phyloP scores from a whole-genome alignment of 2,113 vertebrate genomes.

The Hypocryptadius cinnamomeus region DNA sequence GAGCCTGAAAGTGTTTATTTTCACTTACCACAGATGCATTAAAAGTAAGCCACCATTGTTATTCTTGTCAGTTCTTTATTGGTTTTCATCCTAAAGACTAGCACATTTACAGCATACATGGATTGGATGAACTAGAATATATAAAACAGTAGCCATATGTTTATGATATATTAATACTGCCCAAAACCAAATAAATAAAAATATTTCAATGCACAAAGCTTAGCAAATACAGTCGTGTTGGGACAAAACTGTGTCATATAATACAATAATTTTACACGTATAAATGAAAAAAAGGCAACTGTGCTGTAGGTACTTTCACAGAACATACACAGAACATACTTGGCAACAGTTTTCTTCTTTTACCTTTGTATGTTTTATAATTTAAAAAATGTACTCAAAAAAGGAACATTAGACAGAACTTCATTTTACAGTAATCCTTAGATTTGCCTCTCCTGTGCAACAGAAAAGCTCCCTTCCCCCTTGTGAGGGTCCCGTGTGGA shows the following conservation, averaged over 20 bases:
- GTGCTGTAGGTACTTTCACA: conserved; percentile 63
- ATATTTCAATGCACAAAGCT: conserved; percentile 71
- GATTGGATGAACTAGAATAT: conserved; percentile 70
- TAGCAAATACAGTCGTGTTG: conserved; percentile 62
- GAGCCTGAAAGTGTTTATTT: not conserved
- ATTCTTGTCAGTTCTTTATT: conserved; percentile 75
- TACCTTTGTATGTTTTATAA: conserved; percentile 5
- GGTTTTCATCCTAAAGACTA: conserved; percentile 71
- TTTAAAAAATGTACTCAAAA: conserved; percentile 19
- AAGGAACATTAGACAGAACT: conserved; percentile 33
- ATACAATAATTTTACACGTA: conserved; percentile 71
- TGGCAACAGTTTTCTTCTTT: conserved; percentile 29
- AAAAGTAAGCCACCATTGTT: not conserved
- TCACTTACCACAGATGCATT: not conserved
- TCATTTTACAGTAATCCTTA: not conserved
- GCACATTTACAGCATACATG: conserved; percentile 81
- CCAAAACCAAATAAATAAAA: conserved; percentile 80
- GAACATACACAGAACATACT: conserved; percentile 50
- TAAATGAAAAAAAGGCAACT: conserved; percentile 68
- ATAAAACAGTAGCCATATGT: conserved; percentile 76
- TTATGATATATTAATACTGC: conserved; percentile 77
- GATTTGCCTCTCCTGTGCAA: conserved; percentile 3
- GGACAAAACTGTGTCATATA: conserved; percentile 60
- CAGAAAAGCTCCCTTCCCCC: not conserved
- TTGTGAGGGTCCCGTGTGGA: not conserved